Conservation (phyloP, 2,888 invertebrate species). For the Spilosoma lubricipeda region DNA sequence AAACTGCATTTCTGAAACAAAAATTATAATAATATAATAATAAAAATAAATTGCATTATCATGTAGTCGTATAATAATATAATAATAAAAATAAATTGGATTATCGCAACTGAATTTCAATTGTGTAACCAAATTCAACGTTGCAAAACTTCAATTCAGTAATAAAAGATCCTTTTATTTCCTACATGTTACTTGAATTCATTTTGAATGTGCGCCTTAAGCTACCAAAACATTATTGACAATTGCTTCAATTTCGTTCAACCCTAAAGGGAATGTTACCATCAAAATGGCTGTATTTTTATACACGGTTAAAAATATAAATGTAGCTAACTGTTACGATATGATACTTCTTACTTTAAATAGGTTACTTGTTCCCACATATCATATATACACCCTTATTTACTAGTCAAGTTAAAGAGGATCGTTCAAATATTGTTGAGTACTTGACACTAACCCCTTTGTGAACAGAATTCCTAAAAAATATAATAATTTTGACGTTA, state of each 20-base stretch:
- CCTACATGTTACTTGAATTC: not conserved
- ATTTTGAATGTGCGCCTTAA: not conserved
- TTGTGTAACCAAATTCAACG: not conserved
- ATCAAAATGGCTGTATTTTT: not conserved
- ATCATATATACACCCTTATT: no score
- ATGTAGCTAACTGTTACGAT: not conserved
- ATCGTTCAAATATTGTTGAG: no score
- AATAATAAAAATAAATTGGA: no score
- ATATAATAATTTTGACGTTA: no score
- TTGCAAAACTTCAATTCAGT: not conserved
- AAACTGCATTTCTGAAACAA: no score
- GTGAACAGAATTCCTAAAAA: no score
- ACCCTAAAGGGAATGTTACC: conserved; percentile 14
- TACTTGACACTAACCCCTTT: no score
- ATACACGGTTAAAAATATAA: not conserved
- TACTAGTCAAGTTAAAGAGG: no score
- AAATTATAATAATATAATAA: no score
- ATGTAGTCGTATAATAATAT: not conserved
- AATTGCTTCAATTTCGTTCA: no score
- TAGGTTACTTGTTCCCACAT: no score
- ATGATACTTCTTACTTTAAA: not conserved
- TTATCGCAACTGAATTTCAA: not conserved
- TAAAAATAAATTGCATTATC: no score
- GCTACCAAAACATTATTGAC: not conserved
- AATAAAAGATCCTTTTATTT: conserved; percentile 6